Evolutionary conservation across 1,140 invertebrate genomes (phyloP).

Genomic region (Drosophila sucinea): DNA sequence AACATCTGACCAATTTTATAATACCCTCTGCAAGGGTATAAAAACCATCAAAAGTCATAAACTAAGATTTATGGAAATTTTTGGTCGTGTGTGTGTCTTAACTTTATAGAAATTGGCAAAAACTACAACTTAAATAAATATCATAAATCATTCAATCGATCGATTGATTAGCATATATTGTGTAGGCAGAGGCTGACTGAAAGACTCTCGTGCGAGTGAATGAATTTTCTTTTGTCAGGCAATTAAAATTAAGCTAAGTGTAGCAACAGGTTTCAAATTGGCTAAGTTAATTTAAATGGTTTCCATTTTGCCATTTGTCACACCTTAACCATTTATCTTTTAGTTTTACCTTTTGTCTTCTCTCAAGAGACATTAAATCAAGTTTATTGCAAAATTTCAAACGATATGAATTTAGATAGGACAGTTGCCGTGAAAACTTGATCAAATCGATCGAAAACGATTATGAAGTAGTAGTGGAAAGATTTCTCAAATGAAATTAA

Average conservation of each 20-base stretch:
- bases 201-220: background rate
- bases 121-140: constrained; percentile 67
- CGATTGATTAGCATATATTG: background rate
- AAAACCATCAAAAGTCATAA: background rate
- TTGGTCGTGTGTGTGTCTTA: constrained; percentile 5
- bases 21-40: no score
- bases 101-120: constrained; percentile 24
- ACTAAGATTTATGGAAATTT: constrained; percentile 18
- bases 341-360: background rate
- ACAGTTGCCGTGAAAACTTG: background rate
- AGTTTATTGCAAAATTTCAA: background rate
- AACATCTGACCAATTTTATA: no score
- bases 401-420: background rate
- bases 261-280: background rate
- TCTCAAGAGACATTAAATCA: background rate
- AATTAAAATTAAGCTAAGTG: background rate
- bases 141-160: constrained; percentile 8
- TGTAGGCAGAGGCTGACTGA: background rate
- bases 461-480: background rate
- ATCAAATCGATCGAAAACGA: background rate
- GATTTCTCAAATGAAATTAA: no score
- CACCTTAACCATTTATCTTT: background rate
- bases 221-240: constrained; percentile 5
- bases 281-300: background rate
- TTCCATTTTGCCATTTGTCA: constrained; percentile 4